Evolutionary conservation across 2,888 invertebrate species (phyloP).

Genomic region (Carcina quercana): DNA sequence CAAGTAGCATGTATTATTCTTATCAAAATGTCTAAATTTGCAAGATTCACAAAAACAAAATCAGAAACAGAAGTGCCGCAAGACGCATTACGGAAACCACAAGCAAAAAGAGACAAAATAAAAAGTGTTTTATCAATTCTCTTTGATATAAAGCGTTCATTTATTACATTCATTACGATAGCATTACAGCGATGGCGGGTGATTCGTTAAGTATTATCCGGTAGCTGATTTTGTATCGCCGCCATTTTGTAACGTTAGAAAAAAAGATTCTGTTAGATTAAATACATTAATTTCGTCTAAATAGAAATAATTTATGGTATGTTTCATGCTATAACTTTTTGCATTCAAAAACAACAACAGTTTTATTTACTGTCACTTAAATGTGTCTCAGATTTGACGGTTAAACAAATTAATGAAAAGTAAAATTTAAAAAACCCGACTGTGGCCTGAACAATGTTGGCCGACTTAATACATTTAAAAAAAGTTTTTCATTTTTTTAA

Average conservation of each 20-base stretch:
- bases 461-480: too few relatives aligned
- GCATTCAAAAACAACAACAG: background rate
- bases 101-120: background rate
- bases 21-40: background rate
- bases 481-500: too few relatives aligned
- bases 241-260: conserved; percentile 4
- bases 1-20: background rate
- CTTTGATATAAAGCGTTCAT: conserved; percentile 28
- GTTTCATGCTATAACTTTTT: background rate
- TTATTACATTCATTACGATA: conserved; percentile 35
- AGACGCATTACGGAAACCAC: too few relatives aligned
- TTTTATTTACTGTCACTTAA: too few relatives aligned
- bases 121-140: conserved; percentile 5
- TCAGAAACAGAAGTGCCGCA: too few relatives aligned
- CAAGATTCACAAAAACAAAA: too few relatives aligned
- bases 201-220: conserved; percentile 22
- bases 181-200: conserved; percentile 32
- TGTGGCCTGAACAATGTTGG: too few relatives aligned
- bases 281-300: background rate
- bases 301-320: too few relatives aligned
- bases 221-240: conserved; percentile 9
- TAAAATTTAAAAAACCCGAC: too few relatives aligned
- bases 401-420: too few relatives aligned
- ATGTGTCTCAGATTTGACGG: too few relatives aligned
- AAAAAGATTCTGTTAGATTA: background rate